phyloP scores from a whole-genome alignment of 2,888 invertebrate species.

The Agelastica alni region DNA sequence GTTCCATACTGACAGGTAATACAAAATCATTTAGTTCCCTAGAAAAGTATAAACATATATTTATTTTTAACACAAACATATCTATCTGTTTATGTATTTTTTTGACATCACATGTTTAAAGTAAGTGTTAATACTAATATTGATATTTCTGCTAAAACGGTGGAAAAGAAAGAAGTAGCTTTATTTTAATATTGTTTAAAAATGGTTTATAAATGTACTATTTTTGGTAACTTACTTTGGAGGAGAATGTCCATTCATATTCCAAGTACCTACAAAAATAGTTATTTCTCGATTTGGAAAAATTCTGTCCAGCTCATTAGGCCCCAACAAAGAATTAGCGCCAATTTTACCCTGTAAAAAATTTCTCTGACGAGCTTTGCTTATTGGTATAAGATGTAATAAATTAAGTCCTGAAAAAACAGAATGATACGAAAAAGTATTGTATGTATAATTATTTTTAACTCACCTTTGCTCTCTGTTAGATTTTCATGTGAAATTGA shows the following conservation, averaged over 20 bases:
- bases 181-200: background rate
- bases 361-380: slow-evolving; percentile 81
- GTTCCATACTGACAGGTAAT: slow-evolving; percentile 80
- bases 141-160: no score
- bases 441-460: background rate
- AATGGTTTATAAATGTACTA: no score
- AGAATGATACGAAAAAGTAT: background rate
- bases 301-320: slow-evolving; percentile 82
- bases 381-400: slow-evolving; percentile 75
- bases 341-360: slow-evolving; percentile 80
- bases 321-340: slow-evolving; percentile 79
- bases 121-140: no score
- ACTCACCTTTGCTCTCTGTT: slow-evolving; percentile 29
- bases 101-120: no score
- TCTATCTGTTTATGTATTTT: no score
- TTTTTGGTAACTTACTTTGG: slow-evolving; percentile 75
- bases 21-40: slow-evolving; percentile 89
- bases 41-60: no score
- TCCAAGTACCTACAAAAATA: slow-evolving; percentile 94
- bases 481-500: slow-evolving; percentile 54
- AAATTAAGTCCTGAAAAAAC: slow-evolving; percentile 33
- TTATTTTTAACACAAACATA: no score
- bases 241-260: slow-evolving; percentile 91
- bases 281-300: slow-evolving; percentile 84
- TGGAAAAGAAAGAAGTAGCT: no score